Evolutionary conservation across 1,140 invertebrate genomes (phyloP), one percentile per base, ranked within the genome.

Genomic region (Catajapyx aquilonaris): DNA sequence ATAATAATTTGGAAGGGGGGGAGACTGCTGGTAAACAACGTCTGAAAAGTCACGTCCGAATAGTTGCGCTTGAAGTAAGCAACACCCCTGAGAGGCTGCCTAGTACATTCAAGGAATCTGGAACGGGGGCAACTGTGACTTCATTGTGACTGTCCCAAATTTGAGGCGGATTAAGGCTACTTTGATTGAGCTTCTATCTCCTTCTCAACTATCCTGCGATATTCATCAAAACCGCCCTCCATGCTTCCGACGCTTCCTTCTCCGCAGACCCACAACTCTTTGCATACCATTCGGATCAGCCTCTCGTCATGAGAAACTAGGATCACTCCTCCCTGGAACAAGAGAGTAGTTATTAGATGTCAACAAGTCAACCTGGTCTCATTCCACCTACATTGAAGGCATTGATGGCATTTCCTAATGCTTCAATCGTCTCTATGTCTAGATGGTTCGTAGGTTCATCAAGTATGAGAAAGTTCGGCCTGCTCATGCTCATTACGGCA

Each of bases 301-400:
- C 90, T 67, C 62, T 98, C 93, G 62, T 99, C 95, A 73, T 99
- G 95, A 50, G 91, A 96, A 25, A 99, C 95, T 16, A 99, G 61
- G 41, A 99, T 85, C 2, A 97, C 87, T 34, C 94, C 94, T 42
- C 94, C 95, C 87, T 97, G 51, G 36, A 68, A 56, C 21, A 11
- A 2, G 25, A 31, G 11, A n/a, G n/a, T n/a, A n/a, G n/a, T n/a
- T n/a, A n/a, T n/a, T n/a, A n/a, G n/a, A n/a, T n/a, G n/a, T n/a
- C n/a, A n/a, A n/a, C n/a, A n/a, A n/a, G n/a, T n/a, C n/a, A n/a
- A n/a, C n/a, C n/a, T n/a, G n/a, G n/a, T n/a, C n/a, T n/a, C n/a
- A n/a, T n/a, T n/a, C n/a, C 10, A 60, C 60, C 62, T 60, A 90
- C 87, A 52, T 81, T 76, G 57, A 85, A 97, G 50, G 78, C 81